Percentiles rank a stretch among this genome's conserved stretches.
These are phyloP conservation scores for Amphipyra tragopoginis DNA, from an alignment of 2,888 invertebrate genomes.

Conservation along the genomic window DNA sequence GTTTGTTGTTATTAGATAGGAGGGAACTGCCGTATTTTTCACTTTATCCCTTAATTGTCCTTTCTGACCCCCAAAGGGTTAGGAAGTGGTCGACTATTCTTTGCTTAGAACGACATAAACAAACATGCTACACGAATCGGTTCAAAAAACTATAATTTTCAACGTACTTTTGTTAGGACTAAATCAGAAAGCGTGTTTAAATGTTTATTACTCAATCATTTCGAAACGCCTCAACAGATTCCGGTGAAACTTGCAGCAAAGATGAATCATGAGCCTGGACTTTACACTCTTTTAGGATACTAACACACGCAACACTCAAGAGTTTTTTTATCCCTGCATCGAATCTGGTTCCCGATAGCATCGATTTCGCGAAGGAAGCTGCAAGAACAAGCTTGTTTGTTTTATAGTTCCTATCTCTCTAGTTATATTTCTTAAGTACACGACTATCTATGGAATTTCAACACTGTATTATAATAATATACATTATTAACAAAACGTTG, in stretches of 20 bases:
- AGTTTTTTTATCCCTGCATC: constrained; percentile 25
- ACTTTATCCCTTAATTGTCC: no score
- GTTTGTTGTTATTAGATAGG: no score
- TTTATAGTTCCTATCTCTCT: constrained; percentile 7
- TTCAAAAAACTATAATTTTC: no score
- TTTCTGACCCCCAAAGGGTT: no score
- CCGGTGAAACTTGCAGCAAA: constrained; percentile 41
- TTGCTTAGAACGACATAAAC: no score
- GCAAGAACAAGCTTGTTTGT: constrained; percentile 8
- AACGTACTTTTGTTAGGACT: constrained; percentile 22
- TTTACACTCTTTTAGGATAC: constrained; percentile 29
- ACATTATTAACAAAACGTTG: background rate
- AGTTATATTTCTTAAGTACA: background rate
- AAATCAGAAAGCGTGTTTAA: constrained; percentile 53
- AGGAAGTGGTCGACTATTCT: no score
- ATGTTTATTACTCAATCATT: constrained; percentile 46
- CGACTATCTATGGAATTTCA: background rate
- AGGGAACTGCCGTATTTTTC: no score
- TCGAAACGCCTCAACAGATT: constrained; percentile 48
- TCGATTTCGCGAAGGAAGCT: constrained; percentile 15
- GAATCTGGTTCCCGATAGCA: constrained; percentile 46
- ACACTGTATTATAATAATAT: constrained; percentile 1
- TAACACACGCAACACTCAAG: constrained; percentile 16
- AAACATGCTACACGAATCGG: no score
- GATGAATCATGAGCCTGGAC: constrained; percentile 34